Evolutionary conservation across 1,140 invertebrate genomes (phyloP).

Genomic region (Bathynomus jamesi): DNA sequence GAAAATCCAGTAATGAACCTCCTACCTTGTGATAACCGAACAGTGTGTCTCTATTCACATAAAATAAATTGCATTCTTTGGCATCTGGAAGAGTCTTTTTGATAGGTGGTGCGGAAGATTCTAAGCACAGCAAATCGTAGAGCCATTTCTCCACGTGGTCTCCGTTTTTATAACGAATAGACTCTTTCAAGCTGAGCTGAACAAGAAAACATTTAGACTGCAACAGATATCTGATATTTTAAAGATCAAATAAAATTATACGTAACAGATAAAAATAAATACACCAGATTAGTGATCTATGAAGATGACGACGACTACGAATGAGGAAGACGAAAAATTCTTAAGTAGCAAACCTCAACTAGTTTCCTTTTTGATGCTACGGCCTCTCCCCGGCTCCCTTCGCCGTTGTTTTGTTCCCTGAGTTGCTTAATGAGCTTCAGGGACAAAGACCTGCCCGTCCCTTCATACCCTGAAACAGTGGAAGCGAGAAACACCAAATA

Average conservation of each 20-base stretch:
- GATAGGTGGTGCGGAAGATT: conserved; percentile 59
- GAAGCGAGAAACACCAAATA: conserved; percentile 94
- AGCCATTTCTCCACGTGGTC: conserved; percentile 91
- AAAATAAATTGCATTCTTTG: conserved; percentile 79
- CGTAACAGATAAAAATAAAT: background rate
- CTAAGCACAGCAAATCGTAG: conserved; percentile 82
- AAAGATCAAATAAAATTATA: background rate
- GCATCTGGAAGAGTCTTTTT: conserved; percentile 77
- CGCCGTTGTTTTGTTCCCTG: conserved; percentile 50
- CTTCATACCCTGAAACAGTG: conserved; percentile 79
- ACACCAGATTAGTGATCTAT: background rate
- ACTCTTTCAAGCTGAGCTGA: conserved; percentile 73
- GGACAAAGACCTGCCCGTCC: conserved; percentile 91
- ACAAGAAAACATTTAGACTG: background rate
- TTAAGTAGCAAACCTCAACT: conserved; percentile 45
- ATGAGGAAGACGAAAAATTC: background rate
- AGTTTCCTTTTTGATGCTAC: conserved; percentile 48
- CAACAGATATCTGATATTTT: no score
- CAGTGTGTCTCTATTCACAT: conserved; percentile 85
- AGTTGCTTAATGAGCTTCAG: conserved; percentile 91
- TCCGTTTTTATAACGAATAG: conserved; percentile 83
- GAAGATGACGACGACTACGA: background rate
- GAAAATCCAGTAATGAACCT: no score
- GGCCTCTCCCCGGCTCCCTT: conserved; percentile 26
- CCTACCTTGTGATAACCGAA: conserved; percentile 91